These are phyloP conservation scores for Euproctis similis DNA, from an alignment of 2,888 invertebrate genomes.

Conservation along the genomic window DNA sequence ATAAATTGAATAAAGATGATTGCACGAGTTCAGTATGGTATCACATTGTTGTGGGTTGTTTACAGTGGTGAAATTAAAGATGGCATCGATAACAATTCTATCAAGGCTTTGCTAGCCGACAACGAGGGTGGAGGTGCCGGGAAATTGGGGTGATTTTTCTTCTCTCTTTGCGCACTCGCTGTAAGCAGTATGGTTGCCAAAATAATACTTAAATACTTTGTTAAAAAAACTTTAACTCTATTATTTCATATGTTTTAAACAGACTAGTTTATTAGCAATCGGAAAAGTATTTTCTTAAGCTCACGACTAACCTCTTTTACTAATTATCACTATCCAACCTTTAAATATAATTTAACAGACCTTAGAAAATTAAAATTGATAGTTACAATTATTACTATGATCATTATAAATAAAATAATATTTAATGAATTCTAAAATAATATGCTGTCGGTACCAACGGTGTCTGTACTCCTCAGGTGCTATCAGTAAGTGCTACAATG, in stretches of 20 bases:
- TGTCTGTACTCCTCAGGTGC: conserved; percentile 29
- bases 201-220: too few species aligned
- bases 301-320: too few species aligned
- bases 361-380: too few species aligned
- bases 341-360: too few species aligned
- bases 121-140: conserved; percentile 48
- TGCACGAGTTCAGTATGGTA: neutral
- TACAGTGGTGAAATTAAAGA: conserved; percentile 75
- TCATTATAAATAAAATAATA: neutral
- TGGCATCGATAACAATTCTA: conserved; percentile 77
- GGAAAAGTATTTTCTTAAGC: too few species aligned
- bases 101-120: conserved; percentile 62
- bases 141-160: conserved; percentile 75
- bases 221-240: too few species aligned
- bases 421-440: neutral
- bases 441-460: conserved; percentile 18
- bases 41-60: conserved; percentile 33
- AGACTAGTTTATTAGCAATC: too few species aligned
- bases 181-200: conserved; percentile 34
- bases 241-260: too few species aligned
- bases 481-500: conserved; percentile 36
- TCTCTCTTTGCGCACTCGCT: conserved; percentile 49
- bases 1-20: neutral
- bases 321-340: too few species aligned
- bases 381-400: too few species aligned